These are phyloP conservation scores for Drosophila atripex DNA, from an alignment of 2,888 invertebrate species.

Conservation along the genomic window DNA sequence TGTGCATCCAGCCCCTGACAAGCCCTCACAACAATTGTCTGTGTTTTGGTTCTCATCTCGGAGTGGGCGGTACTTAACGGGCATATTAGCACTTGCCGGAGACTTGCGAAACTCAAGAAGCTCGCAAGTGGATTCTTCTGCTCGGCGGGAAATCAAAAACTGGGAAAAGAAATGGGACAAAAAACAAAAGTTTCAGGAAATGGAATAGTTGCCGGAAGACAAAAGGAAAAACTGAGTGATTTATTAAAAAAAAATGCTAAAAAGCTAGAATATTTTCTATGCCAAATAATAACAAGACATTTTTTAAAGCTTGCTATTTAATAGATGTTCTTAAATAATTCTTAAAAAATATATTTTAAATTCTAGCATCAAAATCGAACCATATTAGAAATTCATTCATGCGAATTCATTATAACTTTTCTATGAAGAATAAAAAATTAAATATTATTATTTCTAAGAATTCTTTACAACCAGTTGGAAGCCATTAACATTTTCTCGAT, in stretches of 20 bases:
- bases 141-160: constrained; percentile 18
- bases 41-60: constrained; percentile 19
- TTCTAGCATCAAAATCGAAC: too few species aligned
- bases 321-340: too few species aligned
- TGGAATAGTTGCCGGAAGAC: constrained; percentile 5
- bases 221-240: constrained; percentile 3
- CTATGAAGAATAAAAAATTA: too few species aligned
- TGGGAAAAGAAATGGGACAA: constrained; percentile 6
- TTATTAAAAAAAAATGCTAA: constrained; percentile 1
- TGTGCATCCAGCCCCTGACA: constrained; percentile 12
- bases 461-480: too few species aligned
- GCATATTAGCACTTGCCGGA: constrained; percentile 56
- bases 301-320: too few species aligned
- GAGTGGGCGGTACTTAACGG: constrained; percentile 40
- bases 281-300: not conserved
- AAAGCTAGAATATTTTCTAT: too few species aligned
- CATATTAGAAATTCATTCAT: too few species aligned
- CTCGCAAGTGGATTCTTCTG: constrained; percentile 23
- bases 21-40: constrained; percentile 22
- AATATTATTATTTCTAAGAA: too few species aligned
- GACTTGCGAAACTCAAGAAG: constrained; percentile 21
- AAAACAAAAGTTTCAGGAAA: constrained; percentile 4
- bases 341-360: too few species aligned
- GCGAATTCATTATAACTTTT: too few species aligned
- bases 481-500: too few species aligned